Percentiles rank a stretch among this genome's conserved stretches.
These are phyloP conservation scores for Tolypeutes matacus DNA, from an alignment of 2,797 vertebrate species.

Conservation along the genomic window DNA sequence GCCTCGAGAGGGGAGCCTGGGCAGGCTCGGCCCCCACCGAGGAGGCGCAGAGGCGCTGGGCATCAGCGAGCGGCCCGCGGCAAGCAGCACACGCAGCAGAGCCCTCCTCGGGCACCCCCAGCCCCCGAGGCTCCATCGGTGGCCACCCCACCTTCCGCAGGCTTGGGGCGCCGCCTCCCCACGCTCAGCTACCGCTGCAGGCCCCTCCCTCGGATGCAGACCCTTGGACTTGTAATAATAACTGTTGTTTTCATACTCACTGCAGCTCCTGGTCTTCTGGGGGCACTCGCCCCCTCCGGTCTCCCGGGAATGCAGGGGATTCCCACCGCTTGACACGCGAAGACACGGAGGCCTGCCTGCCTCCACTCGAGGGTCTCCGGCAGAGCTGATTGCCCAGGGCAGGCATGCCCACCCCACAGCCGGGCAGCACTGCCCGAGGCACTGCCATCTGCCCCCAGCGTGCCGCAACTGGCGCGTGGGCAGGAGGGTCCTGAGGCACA, in stretches of 20 bases:
- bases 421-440: background rate
- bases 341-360: background rate
- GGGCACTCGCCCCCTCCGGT: background rate
- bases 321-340: background rate
- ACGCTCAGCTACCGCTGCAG: background rate
- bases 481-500: background rate
- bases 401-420: accelerated
- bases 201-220: background rate
- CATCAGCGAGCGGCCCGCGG: no score
- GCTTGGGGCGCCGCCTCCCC: background rate
- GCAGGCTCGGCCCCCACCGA: background rate
- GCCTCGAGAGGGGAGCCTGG: background rate
- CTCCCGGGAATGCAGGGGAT: background rate
- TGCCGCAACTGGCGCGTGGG: background rate
- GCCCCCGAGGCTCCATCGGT: accelerated
- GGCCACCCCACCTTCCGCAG: background rate
- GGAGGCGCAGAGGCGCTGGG: accelerated
- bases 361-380: background rate
- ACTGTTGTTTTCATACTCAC: background rate
- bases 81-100: background rate
- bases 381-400: background rate
- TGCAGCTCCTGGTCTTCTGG: background rate
- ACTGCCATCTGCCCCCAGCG: background rate
- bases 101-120: background rate
- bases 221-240: slow-evolving; percentile 46